Evolutionary conservation across 2,113 vertebrate genomes (phyloP).

Genomic region (Megalops atlanticus): DNA sequence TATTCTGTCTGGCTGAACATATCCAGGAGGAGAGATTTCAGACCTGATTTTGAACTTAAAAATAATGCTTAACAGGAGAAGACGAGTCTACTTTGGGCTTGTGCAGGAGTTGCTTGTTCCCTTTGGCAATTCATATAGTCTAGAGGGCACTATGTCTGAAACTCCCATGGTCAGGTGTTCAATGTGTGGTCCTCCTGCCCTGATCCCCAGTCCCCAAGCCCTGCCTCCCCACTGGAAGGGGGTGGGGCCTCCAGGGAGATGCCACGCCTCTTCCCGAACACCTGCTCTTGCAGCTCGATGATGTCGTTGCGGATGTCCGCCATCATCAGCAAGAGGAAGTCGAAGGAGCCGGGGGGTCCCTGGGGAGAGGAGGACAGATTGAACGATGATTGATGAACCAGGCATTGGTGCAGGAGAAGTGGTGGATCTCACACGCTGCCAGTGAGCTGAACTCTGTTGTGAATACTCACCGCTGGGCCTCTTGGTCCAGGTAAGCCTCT

Average conservation of each 20-base stretch:
- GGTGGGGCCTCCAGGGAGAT: constrained; percentile 61
- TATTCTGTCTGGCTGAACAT: not conserved
- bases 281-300: constrained; percentile 74
- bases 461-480: constrained; percentile 69
- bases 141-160: constrained; percentile 4
- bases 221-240: constrained; percentile 58
- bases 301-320: constrained; percentile 78
- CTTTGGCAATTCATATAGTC: not conserved
- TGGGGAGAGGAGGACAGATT: constrained; percentile 34
- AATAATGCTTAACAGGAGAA: constrained; percentile 18
- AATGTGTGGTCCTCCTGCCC: constrained; percentile 63
- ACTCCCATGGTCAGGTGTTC: constrained; percentile 55
- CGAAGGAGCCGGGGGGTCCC: constrained; percentile 76
- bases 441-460: not conserved
- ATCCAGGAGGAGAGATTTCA: not conserved
- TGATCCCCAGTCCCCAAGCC: constrained; percentile 67
- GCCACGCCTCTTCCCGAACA: constrained; percentile 67
- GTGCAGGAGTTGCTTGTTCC: not conserved
- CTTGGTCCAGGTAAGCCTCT: constrained; percentile 67
- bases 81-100: constrained; percentile 25
- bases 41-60: constrained; percentile 5
- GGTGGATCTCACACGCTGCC: not conserved
- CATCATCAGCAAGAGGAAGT: constrained; percentile 78
- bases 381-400: not conserved
- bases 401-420: not conserved